phyloP scores from a whole-genome alignment of 2,888 invertebrate genomes.

The Heliconius hortense region DNA sequence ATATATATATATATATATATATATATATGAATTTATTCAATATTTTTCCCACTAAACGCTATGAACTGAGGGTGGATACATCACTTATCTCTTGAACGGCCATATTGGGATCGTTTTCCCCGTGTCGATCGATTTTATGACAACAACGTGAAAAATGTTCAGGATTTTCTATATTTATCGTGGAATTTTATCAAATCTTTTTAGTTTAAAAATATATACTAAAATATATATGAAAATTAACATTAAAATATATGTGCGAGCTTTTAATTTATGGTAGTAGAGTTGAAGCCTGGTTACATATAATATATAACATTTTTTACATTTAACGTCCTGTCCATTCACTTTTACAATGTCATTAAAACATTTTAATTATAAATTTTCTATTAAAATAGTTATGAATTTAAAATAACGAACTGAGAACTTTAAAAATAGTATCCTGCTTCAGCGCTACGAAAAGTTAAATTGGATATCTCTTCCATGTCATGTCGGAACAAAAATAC shows the following conservation, averaged over 20 bases:
- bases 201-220: background rate
- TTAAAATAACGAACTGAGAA: constrained; percentile 22
- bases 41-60: constrained; percentile 25
- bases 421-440: constrained; percentile 26
- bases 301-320: background rate
- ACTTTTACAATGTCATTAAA: constrained; percentile 7
- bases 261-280: background rate
- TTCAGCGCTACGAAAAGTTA: constrained; percentile 40
- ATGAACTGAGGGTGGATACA: constrained; percentile 27
- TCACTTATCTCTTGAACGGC: constrained; percentile 30
- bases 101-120: constrained; percentile 32
- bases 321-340: background rate
- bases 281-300: background rate
- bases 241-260: background rate
- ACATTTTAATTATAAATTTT: constrained; percentile 21
- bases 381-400: constrained; percentile 19
- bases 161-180: background rate
- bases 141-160: constrained; percentile 18
- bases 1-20: too few species aligned
- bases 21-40: constrained; percentile 24
- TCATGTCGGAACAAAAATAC: background rate
- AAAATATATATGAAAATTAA: background rate
- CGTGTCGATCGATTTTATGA: constrained; percentile 29
- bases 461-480: constrained; percentile 41
- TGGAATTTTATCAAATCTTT: background rate